These are phyloP conservation scores for Pseudanteris insignis DNA, from an alignment of 2,888 invertebrate species.

Conservation along the genomic window DNA sequence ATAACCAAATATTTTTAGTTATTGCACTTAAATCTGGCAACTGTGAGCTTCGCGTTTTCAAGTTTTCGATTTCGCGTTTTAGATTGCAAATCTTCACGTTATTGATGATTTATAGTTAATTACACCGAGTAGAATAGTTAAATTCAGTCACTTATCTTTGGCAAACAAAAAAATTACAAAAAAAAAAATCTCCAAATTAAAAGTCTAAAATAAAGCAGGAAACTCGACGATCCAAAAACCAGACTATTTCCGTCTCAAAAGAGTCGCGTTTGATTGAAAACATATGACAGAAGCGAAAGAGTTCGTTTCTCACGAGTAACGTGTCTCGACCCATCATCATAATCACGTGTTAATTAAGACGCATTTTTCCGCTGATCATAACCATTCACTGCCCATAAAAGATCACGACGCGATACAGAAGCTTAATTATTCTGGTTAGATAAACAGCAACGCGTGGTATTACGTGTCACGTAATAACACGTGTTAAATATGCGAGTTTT, in stretches of 20 bases:
- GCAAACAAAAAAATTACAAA: too few species aligned
- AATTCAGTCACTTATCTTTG: too few species aligned
- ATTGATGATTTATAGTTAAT: too few species aligned
- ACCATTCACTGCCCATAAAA: conserved; percentile 11
- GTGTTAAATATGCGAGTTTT: conserved; percentile 36
- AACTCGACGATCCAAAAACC: too few species aligned
- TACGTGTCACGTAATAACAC: conserved; percentile 33
- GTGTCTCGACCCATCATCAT: conserved; percentile 6
- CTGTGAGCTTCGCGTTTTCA: too few species aligned
- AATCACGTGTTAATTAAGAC: conserved; percentile 29
- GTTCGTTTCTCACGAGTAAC: conserved; percentile 5
- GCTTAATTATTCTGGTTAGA: conserved; percentile 31
- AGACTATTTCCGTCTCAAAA: conserved; percentile 3
- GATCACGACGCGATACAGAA: conserved; percentile 32
- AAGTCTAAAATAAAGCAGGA: too few species aligned
- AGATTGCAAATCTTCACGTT: too few species aligned
- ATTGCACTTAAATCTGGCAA: too few species aligned
- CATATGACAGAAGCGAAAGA: conserved; percentile 18
- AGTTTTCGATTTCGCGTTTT: too few species aligned
- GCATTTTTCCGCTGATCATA: conserved; percentile 19
- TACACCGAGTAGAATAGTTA: too few species aligned
- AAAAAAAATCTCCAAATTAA: too few species aligned
- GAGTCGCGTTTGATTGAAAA: conserved; percentile 16
- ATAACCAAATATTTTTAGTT: too few species aligned
- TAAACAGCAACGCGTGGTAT: conserved; percentile 24